Evolutionary conservation across 1,140 invertebrate genomes (phyloP).

Genomic region (Diorhabda sublineata): DNA sequence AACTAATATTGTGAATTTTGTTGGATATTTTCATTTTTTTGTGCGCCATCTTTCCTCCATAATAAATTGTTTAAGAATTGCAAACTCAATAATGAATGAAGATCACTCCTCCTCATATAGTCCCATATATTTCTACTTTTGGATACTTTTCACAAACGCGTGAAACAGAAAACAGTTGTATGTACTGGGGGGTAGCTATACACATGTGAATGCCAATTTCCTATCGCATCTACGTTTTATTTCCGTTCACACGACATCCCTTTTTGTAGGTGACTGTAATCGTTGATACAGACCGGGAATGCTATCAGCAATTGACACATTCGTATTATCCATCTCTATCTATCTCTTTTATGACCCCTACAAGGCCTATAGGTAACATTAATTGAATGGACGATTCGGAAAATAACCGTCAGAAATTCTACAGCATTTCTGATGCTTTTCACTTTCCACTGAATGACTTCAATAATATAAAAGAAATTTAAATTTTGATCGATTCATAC

Average conservation of each 20-base stretch:
- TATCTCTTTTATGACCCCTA: not conserved
- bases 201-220: conserved; percentile 14
- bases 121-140: too few species aligned
- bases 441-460: too few species aligned
- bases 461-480: too few species aligned
- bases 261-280: conserved; percentile 12
- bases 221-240: conserved; percentile 8
- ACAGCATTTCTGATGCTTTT: too few species aligned
- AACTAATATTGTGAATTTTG: too few species aligned
- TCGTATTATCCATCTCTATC: not conserved
- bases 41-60: too few species aligned
- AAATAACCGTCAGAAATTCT: not conserved
- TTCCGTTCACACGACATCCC: conserved; percentile 8
- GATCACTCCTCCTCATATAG: too few species aligned
- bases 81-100: too few species aligned
- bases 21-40: too few species aligned
- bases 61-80: too few species aligned
- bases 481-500: too few species aligned
- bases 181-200: not conserved
- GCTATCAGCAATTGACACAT: not conserved
- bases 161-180: not conserved
- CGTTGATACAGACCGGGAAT: conserved; percentile 4
- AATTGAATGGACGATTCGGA: not conserved
- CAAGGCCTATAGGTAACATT: not conserved
- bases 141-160: too few species aligned